phyloP scores from a whole-genome alignment of 2,113 vertebrate genomes.

The Galeopterus variegatus region DNA sequence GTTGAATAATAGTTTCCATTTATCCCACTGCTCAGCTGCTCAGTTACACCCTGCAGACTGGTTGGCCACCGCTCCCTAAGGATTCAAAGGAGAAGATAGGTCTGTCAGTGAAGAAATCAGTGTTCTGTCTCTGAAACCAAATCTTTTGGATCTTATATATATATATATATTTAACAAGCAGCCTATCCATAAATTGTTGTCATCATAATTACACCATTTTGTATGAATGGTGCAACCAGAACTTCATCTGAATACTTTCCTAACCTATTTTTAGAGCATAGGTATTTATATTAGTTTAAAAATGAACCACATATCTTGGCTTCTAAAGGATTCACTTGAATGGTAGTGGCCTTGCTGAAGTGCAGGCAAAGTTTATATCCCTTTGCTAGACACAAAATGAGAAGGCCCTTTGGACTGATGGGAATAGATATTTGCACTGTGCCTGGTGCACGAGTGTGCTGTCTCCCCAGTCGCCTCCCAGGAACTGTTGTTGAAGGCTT shows the following conservation, averaged over 20 bases:
- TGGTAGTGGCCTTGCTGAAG: neutral
- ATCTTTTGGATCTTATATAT: slow-evolving; percentile 8
- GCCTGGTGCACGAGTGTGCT: neutral
- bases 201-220: slow-evolving; percentile 45
- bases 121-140: slow-evolving; percentile 48
- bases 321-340: slow-evolving; percentile 33
- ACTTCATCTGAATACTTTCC: slow-evolving; percentile 39
- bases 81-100: neutral
- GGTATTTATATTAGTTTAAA: slow-evolving; percentile 57
- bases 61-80: neutral
- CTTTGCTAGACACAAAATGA: slow-evolving; percentile 6
- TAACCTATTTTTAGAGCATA: slow-evolving; percentile 3
- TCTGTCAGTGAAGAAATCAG: neutral
- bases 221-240: neutral
- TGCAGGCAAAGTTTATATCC: neutral
- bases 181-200: slow-evolving; percentile 8
- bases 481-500: neutral
- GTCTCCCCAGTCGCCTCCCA: neutral
- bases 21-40: neutral
- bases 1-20: neutral
- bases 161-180: slow-evolving; percentile 46
- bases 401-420: neutral
- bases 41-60: neutral
- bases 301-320: neutral
- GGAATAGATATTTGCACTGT: neutral